These are phyloP conservation scores for Criorhina ranunculi DNA, from an alignment of 2,888 invertebrate species.

Conservation along the genomic window DNA sequence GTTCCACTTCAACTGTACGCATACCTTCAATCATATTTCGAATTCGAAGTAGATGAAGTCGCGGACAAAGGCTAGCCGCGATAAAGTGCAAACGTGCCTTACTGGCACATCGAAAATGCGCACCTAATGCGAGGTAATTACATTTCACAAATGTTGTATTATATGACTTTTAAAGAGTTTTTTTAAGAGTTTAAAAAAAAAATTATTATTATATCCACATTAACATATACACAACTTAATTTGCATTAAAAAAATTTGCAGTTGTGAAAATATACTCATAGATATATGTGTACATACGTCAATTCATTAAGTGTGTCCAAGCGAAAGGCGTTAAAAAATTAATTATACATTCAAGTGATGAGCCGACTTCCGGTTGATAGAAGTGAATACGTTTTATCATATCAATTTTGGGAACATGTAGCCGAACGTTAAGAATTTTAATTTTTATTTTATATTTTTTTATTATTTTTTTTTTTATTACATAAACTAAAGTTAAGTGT, in stretches of 20 bases:
- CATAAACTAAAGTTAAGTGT: background rate
- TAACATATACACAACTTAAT: background rate
- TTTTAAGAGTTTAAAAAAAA: background rate
- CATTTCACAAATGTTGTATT: too few relatives aligned
- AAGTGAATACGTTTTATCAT: conserved; percentile 19
- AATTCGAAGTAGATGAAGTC: too few relatives aligned
- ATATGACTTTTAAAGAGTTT: too few relatives aligned
- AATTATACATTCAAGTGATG: conserved; percentile 30
- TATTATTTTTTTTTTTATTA: background rate
- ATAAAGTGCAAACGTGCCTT: too few relatives aligned
- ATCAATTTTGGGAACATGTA: conserved; percentile 25
- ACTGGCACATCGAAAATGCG: too few relatives aligned
- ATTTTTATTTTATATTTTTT: background rate
- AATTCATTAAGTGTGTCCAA: background rate
- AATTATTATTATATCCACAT: conserved; percentile 1
- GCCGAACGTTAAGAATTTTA: background rate
- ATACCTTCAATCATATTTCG: too few relatives aligned
- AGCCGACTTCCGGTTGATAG: conserved; percentile 13
- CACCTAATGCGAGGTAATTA: too few relatives aligned
- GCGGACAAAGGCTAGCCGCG: too few relatives aligned
- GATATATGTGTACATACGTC: background rate
- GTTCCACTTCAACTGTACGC: too few relatives aligned
- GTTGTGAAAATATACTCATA: background rate
- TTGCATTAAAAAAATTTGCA: conserved; percentile 3
- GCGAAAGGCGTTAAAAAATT: conserved; percentile 24